These are phyloP conservation scores for Hipposideros larvatus DNA, from an alignment of 2,797 vertebrate species.

Conservation along the genomic window DNA sequence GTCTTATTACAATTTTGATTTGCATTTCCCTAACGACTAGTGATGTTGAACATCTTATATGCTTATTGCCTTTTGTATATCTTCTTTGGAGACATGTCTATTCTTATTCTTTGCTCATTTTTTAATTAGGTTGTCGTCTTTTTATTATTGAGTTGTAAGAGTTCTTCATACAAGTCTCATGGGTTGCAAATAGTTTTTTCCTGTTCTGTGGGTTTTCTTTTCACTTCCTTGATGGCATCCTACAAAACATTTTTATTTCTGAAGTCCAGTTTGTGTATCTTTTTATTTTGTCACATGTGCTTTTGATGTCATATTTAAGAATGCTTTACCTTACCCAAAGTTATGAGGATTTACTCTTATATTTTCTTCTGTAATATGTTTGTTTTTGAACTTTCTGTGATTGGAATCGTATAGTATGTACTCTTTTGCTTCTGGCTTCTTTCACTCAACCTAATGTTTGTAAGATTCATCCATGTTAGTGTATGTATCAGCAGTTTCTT, in stretches of 20 bases:
- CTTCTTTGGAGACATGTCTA: not conserved
- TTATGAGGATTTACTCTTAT: not conserved
- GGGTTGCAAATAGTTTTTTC: not conserved
- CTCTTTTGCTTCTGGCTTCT: not conserved
- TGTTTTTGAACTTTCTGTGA: constrained; percentile 25
- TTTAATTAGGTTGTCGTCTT: not conserved
- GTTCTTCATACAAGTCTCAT: not conserved
- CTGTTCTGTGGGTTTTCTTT: not conserved
- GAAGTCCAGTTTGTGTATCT: not conserved
- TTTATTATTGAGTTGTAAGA: not conserved
- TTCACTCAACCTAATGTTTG: not conserved
- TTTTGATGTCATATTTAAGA: not conserved
- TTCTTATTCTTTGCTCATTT: not conserved
- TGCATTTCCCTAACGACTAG: not conserved
- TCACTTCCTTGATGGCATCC: not conserved
- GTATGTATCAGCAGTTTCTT: not conserved
- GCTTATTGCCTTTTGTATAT: not conserved
- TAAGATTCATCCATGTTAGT: not conserved
- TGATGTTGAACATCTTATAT: not conserved
- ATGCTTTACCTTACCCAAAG: not conserved
- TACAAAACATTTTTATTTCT: constrained; percentile 40
- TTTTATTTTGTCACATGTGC: not conserved
- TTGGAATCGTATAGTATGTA: not conserved
- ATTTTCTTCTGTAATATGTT: not conserved
- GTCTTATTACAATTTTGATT: not conserved